Evolutionary conservation across 30 jellyfish, hydroid and myxozoan genomes (phyloP).

Genomic region (Turritopsis dohrnii): DNA sequence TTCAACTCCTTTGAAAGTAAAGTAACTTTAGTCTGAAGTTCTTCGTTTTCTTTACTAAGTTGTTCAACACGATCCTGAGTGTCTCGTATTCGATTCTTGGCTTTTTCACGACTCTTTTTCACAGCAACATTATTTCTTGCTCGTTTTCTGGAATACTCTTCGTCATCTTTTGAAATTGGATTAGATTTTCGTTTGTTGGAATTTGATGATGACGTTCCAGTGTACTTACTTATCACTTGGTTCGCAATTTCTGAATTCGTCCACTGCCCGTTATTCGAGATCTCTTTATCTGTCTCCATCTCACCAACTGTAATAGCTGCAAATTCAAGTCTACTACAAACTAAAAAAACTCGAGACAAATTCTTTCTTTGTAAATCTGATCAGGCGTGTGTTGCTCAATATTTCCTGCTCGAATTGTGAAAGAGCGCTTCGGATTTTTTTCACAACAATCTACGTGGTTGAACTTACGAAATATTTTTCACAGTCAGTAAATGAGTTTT

Average conservation of each 20-base stretch:
- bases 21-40: constrained; percentile 74
- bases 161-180: constrained; percentile 35
- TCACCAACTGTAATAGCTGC: background rate
- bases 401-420: constrained; percentile 1
- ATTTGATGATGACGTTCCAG: constrained; percentile 23
- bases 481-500: background rate
- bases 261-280: constrained; percentile 13
- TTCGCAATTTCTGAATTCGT: constrained; percentile 29
- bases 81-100: constrained; percentile 73
- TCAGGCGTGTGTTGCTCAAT: constrained; percentile 20
- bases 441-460: constrained; percentile 8
- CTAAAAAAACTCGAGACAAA: background rate
- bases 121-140: constrained; percentile 90
- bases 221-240: constrained; percentile 33
- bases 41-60: constrained; percentile 79
- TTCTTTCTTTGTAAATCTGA: background rate
- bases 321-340: background rate
- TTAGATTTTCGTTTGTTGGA: constrained; percentile 25
- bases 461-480: background rate
- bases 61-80: constrained; percentile 94
- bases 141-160: constrained; percentile 69
- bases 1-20: constrained; percentile 77
- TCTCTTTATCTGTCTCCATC: background rate
- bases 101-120: constrained; percentile 86
- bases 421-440: background rate